Base-by-base conservation (phyloP, 2,113 vertebrate species). In the Percopsis transmontana region DNA sequence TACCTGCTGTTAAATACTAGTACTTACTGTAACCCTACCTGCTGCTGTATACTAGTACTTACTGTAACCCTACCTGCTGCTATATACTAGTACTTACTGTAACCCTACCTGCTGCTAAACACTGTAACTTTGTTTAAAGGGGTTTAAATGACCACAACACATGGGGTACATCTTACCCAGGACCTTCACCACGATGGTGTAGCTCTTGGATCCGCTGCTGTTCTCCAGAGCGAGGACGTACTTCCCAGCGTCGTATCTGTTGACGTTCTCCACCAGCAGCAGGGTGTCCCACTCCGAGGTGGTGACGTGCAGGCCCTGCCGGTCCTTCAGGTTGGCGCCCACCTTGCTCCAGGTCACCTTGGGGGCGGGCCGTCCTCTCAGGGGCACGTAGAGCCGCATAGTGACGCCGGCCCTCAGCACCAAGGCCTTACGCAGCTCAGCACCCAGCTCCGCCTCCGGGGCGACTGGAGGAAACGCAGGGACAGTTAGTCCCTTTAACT, bases 191-290 rank as follows among this genome's bases (percentile, higher is more conserved):
- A 96, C 91, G 51, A 99, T 96, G 51, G 93, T 96, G 58, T 98
- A 99, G 41, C 93, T 90, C 78, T 99, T 99, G 72, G 94, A 90
- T 64, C 97, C 97, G 62, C 95, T 96, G 85, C 91, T 96, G 82
- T 99, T 99, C 81, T 99, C 96, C 63, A 99, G 88, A 19, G 92
- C 91, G 60, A 99, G 87, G 23, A 98, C 87, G 0, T 99, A 99
- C 92, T 99, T 99, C 72, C 97, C 97, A 65, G 97, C 96, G 80
- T 99, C 97, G 0, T 96, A 99, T 92, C 95, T 94, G 88, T 96
- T 97, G 12, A 99, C 86, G 48, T 95, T 92, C 91, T 99, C 97
- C 79, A 95, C 91, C 77, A 95, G 92, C 52, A 99, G 74, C 56
- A 94, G 91, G 0, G 97, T 98, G 79, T 99, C 97, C 94, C 96